Conservation (phyloP, 2,888 invertebrate genomes). For the Dione juno region DNA sequence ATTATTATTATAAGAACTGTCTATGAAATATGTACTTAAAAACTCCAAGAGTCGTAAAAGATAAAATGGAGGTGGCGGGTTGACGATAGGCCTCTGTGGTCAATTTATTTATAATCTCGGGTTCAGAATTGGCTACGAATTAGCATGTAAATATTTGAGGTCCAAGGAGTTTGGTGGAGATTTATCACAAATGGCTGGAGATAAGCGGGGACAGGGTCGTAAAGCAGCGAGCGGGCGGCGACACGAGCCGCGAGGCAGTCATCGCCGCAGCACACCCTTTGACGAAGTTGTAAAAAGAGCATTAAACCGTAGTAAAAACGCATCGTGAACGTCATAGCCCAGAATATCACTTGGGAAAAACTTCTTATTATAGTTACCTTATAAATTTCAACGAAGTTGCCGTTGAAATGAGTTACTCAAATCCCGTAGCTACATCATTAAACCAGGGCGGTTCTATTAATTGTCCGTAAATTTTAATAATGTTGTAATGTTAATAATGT, state of each 20-base stretch:
- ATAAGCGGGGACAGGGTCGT: conserved; percentile 79
- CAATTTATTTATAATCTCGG: conserved; percentile 83
- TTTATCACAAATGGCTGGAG: conserved; percentile 77
- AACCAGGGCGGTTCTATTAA: conserved; percentile 44
- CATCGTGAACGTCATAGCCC: conserved; percentile 65
- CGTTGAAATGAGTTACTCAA: conserved; percentile 63
- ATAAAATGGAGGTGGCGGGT: conserved; percentile 70
- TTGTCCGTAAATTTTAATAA: not conserved
- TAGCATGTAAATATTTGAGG: conserved; percentile 84
- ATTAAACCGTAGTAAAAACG: conserved; percentile 83
- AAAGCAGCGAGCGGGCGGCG: conserved; percentile 67
- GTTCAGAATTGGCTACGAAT: conserved; percentile 80
- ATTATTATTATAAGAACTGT: conserved; percentile 72
- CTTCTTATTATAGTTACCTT: conserved; percentile 77
- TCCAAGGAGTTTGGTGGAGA: conserved; percentile 78
- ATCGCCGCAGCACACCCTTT: conserved; percentile 72
- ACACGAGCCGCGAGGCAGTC: conserved; percentile 52
- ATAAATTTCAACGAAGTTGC: conserved; percentile 82
- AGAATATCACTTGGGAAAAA: conserved; percentile 55
- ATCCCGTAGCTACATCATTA: conserved; percentile 56
- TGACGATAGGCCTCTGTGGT: conserved; percentile 69
- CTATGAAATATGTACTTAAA: conserved; percentile 67
- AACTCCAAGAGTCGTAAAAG: conserved; percentile 76
- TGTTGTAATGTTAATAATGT: not conserved
- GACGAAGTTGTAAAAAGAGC: conserved; percentile 82